Evolutionary conservation across 2,113 vertebrate genomes (phyloP), one percentile per base, ranked within the genome.

Genomic region (Oncorhynchus nerka): DNA sequence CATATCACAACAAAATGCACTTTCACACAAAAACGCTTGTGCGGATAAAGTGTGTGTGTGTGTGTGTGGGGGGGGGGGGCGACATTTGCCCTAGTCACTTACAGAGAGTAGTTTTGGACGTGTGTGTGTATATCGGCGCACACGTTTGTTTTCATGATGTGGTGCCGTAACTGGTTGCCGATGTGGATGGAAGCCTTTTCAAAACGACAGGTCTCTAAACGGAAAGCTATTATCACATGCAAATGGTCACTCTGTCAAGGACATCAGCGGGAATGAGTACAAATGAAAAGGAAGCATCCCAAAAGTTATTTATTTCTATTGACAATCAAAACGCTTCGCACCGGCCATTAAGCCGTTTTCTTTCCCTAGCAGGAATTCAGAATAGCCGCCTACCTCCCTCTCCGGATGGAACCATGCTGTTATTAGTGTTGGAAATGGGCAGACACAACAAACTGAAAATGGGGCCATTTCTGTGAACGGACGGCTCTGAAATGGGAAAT

Each of bases 281-380:
- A 86, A 81, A 87, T 73, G 70, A 81, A 81, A 78, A 55, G 51
- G 80, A 34, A 81, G 74, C 83, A 61, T 75, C 85, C 82, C 32
- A 87, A 78, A 85, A 15, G 26, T 76, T 26, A 81, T 86, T 69
- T 84, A 70, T 73, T 90, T 86, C 82, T 87, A 90, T 86, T 86
- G 85, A 86, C 87, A 77, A 85, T 88, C 76, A 84, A n/a, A 81
- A 73, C 13, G 49, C 49, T 3, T 32, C 55, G 82, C 81, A 75
- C 51, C 51, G 79, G 24, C 76, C 79, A 87, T 85, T 87, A 85
- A 64, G 73, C 45, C 15, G 75, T 81, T 48, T 70, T 59, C 77
- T 73, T 76, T 19, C 76, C 64, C 72, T 64, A 83, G 76, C 49
- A 68, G 87, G 84, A 84, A 78, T 78, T 81, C 71, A 78, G 66